Base-by-base conservation (phyloP, 2,797 vertebrate species). In the Coluber constrictor region DNA sequence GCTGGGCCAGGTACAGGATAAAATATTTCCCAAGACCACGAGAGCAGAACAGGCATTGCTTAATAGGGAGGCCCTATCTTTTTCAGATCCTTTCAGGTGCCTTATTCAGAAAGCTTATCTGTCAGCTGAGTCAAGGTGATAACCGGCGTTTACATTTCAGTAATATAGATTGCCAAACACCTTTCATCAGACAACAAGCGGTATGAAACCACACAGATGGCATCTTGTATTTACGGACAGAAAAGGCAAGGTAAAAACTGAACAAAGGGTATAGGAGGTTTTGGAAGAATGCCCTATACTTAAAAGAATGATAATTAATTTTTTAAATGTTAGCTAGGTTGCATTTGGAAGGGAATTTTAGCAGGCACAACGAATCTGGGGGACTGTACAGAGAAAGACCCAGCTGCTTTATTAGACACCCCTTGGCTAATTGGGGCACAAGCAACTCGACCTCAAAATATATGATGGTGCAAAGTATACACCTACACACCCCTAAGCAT, bases 91-190 rank as follows among this genome's bases (percentile, higher is more conserved):
- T 94, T 93, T 93, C 90, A 94, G 94, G 93, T 2, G 25, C 79
- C 92, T 93, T 92, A 94, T 91, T 94, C 57, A 63, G 63, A 83
- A 66, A 32, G 47, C 92, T 4, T 13, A 93, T 59, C 89, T 92
- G 87, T 70, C 90, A 89, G 57, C n/a, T 61, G 54, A 18, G 0
- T 74, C 86, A 63, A 32, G 88, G 90, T 90, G 93, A 32, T 93
- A 95, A 96, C 86, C 27, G 74, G 86, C 60, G 87, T 92, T 92
- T 91, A 94, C 89, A 92, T 55, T 90, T 91, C 56, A 88, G 0
- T 90, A 32, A 55, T 92, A 91, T 2, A n/a, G 88, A 94, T 55
- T 0, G n/a, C 79, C 91, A 63, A 83, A 8, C 60, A 56, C 37
- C 94, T 93, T 93, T 70, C 92, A 88, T 59, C 47, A 2, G 87